Percentiles rank a stretch among this genome's conserved stretches.
These are phyloP conservation scores for Sesamia nonagrioides DNA, from an alignment of 1,140 invertebrate genomes.

Conservation along the genomic window DNA sequence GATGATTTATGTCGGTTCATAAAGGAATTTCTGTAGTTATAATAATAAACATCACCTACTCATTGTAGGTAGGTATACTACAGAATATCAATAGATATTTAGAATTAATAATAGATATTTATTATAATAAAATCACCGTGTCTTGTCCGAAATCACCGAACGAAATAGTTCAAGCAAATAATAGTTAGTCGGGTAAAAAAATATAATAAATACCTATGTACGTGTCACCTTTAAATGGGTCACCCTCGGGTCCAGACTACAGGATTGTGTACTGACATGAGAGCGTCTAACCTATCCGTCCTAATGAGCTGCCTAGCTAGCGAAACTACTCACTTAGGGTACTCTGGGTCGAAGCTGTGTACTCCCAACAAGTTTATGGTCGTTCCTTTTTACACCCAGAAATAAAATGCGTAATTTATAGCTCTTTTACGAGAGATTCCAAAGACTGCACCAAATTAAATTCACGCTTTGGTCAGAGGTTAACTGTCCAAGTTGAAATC, in stretches of 20 bases:
- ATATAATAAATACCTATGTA: neutral
- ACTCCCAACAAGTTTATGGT: neutral
- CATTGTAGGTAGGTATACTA: too few relatives aligned
- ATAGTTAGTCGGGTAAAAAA: neutral
- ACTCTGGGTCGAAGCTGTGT: neutral
- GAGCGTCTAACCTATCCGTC: neutral
- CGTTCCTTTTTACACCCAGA: neutral
- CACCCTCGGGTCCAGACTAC: neutral
- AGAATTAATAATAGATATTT: too few relatives aligned
- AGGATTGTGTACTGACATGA: conserved; percentile 16
- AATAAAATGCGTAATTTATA: neutral
- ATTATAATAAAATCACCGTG: too few relatives aligned
- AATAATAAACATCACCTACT: too few relatives aligned
- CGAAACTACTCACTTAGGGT: neutral
- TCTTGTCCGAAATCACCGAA: too few relatives aligned
- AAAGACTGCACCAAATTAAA: conserved; percentile 19
- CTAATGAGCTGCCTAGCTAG: neutral
- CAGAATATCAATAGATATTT: too few relatives aligned
- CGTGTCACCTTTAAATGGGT: conserved; percentile 5
- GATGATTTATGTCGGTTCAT: too few relatives aligned
- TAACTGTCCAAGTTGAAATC: conserved; percentile 31
- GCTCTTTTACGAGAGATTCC: neutral
- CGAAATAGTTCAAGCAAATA: neutral
- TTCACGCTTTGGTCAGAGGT: conserved; percentile 6
- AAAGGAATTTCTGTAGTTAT: too few relatives aligned